A percentile compares a stretch with the other conserved stretches of the same genome.
phyloP scores from a whole-genome alignment of 2,113 vertebrate species.

The Patagioenas fasciata region DNA sequence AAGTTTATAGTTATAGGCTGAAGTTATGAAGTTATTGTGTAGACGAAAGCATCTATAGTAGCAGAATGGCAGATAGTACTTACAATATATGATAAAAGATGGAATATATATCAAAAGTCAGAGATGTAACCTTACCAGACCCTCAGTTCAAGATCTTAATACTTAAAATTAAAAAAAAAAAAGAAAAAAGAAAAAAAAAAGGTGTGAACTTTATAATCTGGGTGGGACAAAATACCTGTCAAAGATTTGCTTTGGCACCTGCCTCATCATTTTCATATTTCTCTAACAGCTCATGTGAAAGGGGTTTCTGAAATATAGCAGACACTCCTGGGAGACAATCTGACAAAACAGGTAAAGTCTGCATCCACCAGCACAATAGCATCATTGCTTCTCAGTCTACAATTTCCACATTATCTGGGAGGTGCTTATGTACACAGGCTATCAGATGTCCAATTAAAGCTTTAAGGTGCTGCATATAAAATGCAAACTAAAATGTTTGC shows the following conservation, averaged over 20 bases:
- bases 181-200: not conserved
- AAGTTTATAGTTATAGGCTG: not conserved
- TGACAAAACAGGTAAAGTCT: constrained; percentile 32
- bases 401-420: constrained; percentile 51
- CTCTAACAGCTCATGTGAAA: constrained; percentile 58
- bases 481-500: constrained; percentile 59
- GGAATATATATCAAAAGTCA: not conserved
- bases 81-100: not conserved
- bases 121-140: not conserved
- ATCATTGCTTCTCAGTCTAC: constrained; percentile 54
- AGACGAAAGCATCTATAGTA: not conserved
- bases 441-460: constrained; percentile 67
- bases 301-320: constrained; percentile 59
- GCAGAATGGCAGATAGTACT: not conserved
- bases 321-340: constrained; percentile 52
- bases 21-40: not conserved
- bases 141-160: not conserved
- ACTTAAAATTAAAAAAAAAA: not conserved
- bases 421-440: constrained; percentile 54
- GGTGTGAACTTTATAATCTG: not conserved
- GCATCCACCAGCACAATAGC: constrained; percentile 39
- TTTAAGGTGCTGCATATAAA: constrained; percentile 64
- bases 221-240: constrained; percentile 23
- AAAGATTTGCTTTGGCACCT: constrained; percentile 44
- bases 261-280: constrained; percentile 62